Evolutionary conservation across 2,113 vertebrate genomes (phyloP), one percentile per base, ranked within the genome.

Genomic region (Eptatretus burgeri): DNA sequence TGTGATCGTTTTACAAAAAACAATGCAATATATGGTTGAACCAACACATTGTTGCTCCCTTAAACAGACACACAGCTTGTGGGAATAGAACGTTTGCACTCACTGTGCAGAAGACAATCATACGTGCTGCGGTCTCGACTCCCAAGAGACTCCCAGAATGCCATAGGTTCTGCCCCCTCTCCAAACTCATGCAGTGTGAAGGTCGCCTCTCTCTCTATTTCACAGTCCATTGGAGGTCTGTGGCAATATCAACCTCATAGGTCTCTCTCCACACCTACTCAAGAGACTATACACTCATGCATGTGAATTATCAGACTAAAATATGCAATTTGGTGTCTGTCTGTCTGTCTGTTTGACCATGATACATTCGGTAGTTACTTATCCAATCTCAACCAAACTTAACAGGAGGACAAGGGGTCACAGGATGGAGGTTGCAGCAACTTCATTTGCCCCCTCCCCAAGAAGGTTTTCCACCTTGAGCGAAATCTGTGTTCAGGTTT

Each of bases 21-120:
- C 53, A n/a, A n/a, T 60, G 53, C 16, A 5, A 8, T 8, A n/a
- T n/a, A 16, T 60, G 16, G 53, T 60, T 18, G 16, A 60, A 16
- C 53, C 16, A 18, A 5, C 16, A 5, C 7, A 5, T 16, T 7
- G 16, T 16, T 18, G 8, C 53, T 60, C 16, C 53, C 3, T 60
- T 49, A 8, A 19, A n/a, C 14, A 51, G 13, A 50, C 16, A 63
- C 17, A 52, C 18, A 51, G 12, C 14, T 5, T 27, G 16, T 11
- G 19, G 17, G 14, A 2, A 56, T 5, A 16, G 14, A 16, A 56
- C 17, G 5, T 56, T 56, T 56, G 53, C 53, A 56, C 16, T 64
- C 68, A 80, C 79, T 78, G 75, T 79, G 77, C 56, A 80, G 68
- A 78, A 81, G 80, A 71, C 77, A 77, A 69, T 81, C 78, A 13